These are phyloP conservation scores for Synanthedon tipuliformis DNA, from an alignment of 2,888 invertebrate species.

Conservation along the genomic window DNA sequence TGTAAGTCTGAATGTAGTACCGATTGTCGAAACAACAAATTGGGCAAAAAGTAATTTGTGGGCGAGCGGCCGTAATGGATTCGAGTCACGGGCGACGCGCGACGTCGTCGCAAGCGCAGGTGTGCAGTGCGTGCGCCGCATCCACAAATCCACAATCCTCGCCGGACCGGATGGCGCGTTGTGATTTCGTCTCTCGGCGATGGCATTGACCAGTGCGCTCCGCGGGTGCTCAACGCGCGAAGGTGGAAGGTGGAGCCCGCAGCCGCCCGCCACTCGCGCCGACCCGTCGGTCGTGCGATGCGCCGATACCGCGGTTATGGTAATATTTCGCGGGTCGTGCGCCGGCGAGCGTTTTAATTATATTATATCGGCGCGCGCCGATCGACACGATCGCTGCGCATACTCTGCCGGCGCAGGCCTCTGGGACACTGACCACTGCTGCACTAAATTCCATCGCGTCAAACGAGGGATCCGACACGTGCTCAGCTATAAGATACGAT, in stretches of 20 bases:
- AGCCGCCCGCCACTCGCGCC: slow-evolving; percentile 12
- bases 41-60: slow-evolving; percentile 3
- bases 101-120: slow-evolving; percentile 26
- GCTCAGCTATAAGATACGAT: too few relatives aligned
- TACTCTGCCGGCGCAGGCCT: too few relatives aligned
- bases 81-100: slow-evolving; percentile 27
- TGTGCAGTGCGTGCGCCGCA: slow-evolving; percentile 46
- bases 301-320: slow-evolving; percentile 37
- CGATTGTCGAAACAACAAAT: slow-evolving; percentile 6
- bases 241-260: too few relatives aligned
- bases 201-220: not conserved
- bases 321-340: slow-evolving; percentile 59
- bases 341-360: slow-evolving; percentile 44
- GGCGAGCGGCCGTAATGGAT: slow-evolving; percentile 24
- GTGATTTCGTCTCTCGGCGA: not conserved
- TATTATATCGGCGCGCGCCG: slow-evolving; percentile 41
- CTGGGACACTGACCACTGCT: too few relatives aligned
- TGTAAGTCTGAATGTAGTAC: not conserved
- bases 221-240: not conserved
- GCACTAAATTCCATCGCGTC: too few relatives aligned
- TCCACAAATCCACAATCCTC: slow-evolving; percentile 18
- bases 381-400: slow-evolving; percentile 12
- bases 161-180: slow-evolving; percentile 7
- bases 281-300: slow-evolving; percentile 7
- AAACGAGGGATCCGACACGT: too few relatives aligned